Evolutionary conservation across 64 coral and sea anemone genomes (phyloP), one percentile per base, ranked within the genome.

Genomic region (Stylophora pistillata): DNA sequence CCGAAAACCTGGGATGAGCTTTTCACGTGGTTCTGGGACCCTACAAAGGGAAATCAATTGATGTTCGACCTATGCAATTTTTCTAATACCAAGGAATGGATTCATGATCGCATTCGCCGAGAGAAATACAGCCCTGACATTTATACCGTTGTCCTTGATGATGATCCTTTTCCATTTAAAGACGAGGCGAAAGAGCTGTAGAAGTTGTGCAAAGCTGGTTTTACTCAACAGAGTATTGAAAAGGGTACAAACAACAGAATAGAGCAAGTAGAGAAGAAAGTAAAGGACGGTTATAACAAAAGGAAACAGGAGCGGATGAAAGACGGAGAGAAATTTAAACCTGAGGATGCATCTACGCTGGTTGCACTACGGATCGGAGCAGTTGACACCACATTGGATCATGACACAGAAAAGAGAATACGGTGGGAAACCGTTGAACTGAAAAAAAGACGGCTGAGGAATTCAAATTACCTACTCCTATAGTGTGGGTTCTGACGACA

Each of bases 401-500:
- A n/a, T n/a, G n/a, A n/a, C n/a, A n/a, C n/a, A n/a, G n/a, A n/a
- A n/a, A n/a, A n/a, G n/a, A 71, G 85, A 87, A 87, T 87, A 73
- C 52, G 71, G 31, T 87, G 85, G 85, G 14, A 33, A 16, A n/a
- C n/a, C n/a, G n/a, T n/a, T n/a, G n/a, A 18, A 53, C 71, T 30
- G 57, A 74, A 30, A 0, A 7, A 33, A 84, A 69, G 66, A 20
- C 37, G 0, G 80, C 80, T 9, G 13, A 84, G 60, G 31, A 84
- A 41, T 10, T 37, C 29, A 0, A 20, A 33, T 60, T 84, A 60
- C 59, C 80, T 28, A 0, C 31, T 13, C 54, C 80, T 28, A 84
- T 60, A 66, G 61, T 65, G 26, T 84, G 80, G 80, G 80, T 84
- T 84, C 66, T 84, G 41, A 84, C 80, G 41, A 84, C 80, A 13